Evolutionary conservation across 2,797 vertebrate genomes (phyloP).

Genomic region (Leptoclinus maculatus): DNA sequence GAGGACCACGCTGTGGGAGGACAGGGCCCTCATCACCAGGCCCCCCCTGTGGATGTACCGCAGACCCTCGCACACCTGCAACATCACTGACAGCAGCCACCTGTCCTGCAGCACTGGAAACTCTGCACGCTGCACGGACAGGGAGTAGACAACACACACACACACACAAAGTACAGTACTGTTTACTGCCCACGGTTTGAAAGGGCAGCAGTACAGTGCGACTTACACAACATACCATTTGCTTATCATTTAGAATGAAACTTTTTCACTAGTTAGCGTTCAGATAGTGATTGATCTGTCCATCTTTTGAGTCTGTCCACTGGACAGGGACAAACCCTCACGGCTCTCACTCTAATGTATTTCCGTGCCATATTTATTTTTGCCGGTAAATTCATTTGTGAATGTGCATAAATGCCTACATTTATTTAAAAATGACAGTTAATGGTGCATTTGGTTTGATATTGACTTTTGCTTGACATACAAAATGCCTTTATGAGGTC

Average conservation of each 20-base stretch:
- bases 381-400: too few species aligned
- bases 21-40: conserved; percentile 77
- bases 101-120: conserved; percentile 41
- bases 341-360: too few species aligned
- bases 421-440: too few species aligned
- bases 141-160: background rate
- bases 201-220: too few species aligned
- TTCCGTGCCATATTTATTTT: too few species aligned
- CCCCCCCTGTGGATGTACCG: conserved; percentile 75
- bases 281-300: background rate
- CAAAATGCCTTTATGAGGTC: background rate
- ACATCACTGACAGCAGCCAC: conserved; percentile 54
- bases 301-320: background rate
- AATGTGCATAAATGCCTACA: too few species aligned
- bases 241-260: background rate
- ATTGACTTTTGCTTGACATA: background rate
- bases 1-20: conserved; percentile 81
- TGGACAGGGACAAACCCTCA: too few species aligned
- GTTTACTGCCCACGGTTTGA: background rate
- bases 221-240: background rate
- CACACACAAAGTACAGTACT: background rate
- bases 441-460: background rate
- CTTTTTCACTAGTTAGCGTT: background rate
- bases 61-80: conserved; percentile 82
- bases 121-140: conserved; percentile 33